Percentiles rank a stretch among this genome's conserved stretches.
Conservation (phyloP, 1,140 invertebrate genomes). For the Zaprionus camerounensis region DNA sequence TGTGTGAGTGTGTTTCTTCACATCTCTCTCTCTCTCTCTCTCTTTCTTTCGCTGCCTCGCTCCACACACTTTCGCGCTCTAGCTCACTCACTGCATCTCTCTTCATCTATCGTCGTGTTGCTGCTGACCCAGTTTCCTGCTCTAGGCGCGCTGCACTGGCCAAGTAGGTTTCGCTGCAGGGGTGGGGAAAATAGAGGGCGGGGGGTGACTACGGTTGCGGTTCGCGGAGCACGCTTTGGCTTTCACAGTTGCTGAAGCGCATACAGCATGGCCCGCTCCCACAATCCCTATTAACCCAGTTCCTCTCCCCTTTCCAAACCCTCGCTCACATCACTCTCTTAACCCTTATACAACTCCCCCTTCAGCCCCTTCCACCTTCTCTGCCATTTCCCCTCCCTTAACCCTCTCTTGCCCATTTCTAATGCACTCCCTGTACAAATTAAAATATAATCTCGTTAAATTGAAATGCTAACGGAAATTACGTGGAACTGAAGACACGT, state of each 20-base stretch:
- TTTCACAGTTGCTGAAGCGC: conserved; percentile 31
- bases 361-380: too few relatives aligned
- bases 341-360: background rate
- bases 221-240: conserved; percentile 33
- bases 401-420: conserved; percentile 4
- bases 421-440: conserved; percentile 46
- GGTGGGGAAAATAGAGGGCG: background rate
- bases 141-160: conserved; percentile 50
- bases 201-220: conserved; percentile 2
- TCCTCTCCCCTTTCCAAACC: too few relatives aligned
- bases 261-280: background rate
- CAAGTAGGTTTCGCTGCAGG: conserved; percentile 22
- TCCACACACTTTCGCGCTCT: conserved; percentile 54
- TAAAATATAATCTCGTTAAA: conserved; percentile 60
- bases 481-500: conserved; percentile 37
- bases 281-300: too few relatives aligned
- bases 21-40: conserved; percentile 25
- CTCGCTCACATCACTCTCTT: background rate
- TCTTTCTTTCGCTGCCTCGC: background rate
- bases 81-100: conserved; percentile 27
- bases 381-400: background rate
- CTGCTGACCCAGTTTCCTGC: conserved; percentile 66
- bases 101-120: conserved; percentile 2
- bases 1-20: conserved; percentile 4
- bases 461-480: conserved; percentile 70